phyloP scores from a whole-genome alignment of 2,888 invertebrate species.

The Seira sanloemensis region DNA sequence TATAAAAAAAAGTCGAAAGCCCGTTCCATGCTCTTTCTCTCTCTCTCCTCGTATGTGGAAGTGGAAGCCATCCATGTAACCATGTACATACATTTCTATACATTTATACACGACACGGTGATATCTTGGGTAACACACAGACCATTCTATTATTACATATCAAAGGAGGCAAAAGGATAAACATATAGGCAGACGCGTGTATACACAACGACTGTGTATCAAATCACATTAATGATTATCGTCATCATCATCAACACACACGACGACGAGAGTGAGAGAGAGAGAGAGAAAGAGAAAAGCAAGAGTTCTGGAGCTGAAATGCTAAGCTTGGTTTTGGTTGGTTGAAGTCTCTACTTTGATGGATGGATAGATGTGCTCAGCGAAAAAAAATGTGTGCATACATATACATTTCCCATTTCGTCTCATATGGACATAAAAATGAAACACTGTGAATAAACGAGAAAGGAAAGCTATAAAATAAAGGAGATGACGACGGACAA shows the following conservation, averaged over 20 bases:
- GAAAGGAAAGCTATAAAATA: not conserved
- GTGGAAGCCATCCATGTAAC: not conserved
- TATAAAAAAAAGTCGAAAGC: constrained; percentile 7
- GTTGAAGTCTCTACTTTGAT: not conserved
- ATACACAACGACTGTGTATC: constrained; percentile 48
- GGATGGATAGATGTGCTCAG: constrained; percentile 30
- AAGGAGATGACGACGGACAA: not conserved
- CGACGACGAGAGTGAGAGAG: not conserved
- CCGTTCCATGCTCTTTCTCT: no score
- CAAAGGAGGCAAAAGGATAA: not conserved
- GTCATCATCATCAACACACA: constrained; percentile 37
- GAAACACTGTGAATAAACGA: not conserved
- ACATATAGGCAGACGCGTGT: constrained; percentile 40
- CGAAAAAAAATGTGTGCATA: constrained; percentile 7
- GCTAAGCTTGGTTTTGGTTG: not conserved
- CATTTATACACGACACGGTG: no score
- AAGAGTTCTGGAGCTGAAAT: not conserved
- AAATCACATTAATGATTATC: constrained; percentile 62
- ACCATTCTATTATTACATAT: not conserved
- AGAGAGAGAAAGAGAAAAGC: constrained; percentile 22
- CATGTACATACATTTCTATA: no score
- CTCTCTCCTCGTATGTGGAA: no score
- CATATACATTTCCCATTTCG: not conserved
- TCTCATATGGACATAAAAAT: constrained; percentile 9
- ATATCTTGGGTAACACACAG: not conserved